These are phyloP conservation scores for Philopedon plagiatum DNA, from an alignment of 2,888 invertebrate species.

Conservation along the genomic window DNA sequence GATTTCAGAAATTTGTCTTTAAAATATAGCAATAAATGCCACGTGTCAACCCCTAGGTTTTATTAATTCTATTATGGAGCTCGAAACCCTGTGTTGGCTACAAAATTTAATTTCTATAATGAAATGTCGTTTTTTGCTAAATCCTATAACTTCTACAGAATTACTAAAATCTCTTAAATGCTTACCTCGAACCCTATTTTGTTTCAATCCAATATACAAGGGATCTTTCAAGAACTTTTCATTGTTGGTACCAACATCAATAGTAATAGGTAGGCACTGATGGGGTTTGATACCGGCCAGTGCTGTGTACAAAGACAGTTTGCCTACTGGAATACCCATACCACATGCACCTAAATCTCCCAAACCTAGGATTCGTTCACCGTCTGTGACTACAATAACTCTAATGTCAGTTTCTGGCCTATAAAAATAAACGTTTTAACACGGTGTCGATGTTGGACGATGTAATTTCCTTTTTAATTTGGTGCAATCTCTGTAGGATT, in stretches of 20 bases:
- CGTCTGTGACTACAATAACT: constrained; percentile 95
- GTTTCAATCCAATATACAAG: constrained; percentile 92
- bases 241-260: constrained; percentile 97
- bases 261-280: constrained; percentile 92
- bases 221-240: constrained; percentile 86
- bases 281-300: constrained; percentile 97
- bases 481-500: too few species aligned
- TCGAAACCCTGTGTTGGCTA: too few species aligned
- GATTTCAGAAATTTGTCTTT: too few species aligned
- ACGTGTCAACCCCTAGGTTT: too few species aligned
- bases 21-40: too few species aligned
- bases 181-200: constrained; percentile 85
- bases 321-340: constrained; percentile 99
- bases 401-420: constrained; percentile 90
- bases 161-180: neutral
- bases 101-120: too few species aligned
- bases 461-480: too few species aligned
- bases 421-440: constrained; percentile 57
- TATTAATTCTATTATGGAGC: too few species aligned
- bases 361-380: constrained; percentile 95
- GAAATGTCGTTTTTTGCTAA: too few species aligned
- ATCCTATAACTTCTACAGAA: too few species aligned
- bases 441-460: too few species aligned
- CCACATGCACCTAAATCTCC: constrained; percentile 98
- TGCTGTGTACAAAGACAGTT: constrained; percentile 95